Percentiles rank a stretch among this genome's conserved stretches.
phyloP scores from a whole-genome alignment of 2,888 invertebrate genomes.

The Agrochola litura region DNA sequence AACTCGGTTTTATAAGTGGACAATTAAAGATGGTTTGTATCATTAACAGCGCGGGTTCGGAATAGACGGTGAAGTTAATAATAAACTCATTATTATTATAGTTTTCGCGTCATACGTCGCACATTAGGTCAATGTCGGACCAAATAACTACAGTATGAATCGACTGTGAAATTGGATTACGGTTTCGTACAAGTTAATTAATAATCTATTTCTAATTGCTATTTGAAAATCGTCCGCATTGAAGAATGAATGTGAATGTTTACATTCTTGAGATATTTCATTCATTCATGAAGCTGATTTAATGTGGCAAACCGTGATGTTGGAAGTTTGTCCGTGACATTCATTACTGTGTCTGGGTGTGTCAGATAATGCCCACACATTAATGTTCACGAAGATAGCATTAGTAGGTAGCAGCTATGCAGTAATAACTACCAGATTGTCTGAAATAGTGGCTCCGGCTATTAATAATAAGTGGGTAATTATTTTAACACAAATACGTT shows the following conservation, averaged over 20 bases:
- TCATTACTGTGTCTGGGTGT: slow-evolving; percentile 11
- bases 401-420: background rate
- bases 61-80: slow-evolving; percentile 33
- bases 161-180: slow-evolving; percentile 37
- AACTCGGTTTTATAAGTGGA: slow-evolving; percentile 51
- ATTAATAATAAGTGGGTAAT: background rate
- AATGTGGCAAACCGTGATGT: background rate
- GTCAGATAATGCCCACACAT: background rate
- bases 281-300: slow-evolving; percentile 30
- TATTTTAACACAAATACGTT: background rate
- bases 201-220: background rate
- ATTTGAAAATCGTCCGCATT: background rate
- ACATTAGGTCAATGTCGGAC: slow-evolving; percentile 61
- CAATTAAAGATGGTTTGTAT: slow-evolving; percentile 50
- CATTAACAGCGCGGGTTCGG: slow-evolving; percentile 34
- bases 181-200: background rate
- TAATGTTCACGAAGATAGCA: background rate
- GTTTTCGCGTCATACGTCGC: slow-evolving; percentile 39
- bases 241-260: slow-evolving; percentile 11
- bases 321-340: slow-evolving; percentile 3
- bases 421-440: background rate
- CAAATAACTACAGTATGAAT: slow-evolving; percentile 44
- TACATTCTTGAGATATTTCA: slow-evolving; percentile 22
- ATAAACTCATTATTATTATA: slow-evolving; percentile 46
- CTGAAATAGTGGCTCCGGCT: background rate